A percentile compares a stretch with the other conserved stretches of the same genome.
These are phyloP conservation scores for Rhagologus leucostigma DNA, from an alignment of 2,113 vertebrate species.

Conservation along the genomic window DNA sequence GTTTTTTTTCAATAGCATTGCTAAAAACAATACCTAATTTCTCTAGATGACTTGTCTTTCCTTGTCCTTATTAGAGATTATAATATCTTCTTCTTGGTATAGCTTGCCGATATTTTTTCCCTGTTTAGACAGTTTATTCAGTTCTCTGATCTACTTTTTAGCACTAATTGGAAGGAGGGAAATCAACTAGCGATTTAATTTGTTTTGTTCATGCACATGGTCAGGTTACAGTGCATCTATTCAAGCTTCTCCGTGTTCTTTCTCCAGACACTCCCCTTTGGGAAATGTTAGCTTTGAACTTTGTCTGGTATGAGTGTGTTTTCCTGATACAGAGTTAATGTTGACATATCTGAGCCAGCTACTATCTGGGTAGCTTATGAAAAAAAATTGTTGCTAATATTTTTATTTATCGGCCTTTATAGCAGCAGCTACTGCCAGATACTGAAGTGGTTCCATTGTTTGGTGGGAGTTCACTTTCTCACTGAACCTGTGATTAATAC, in stretches of 20 bases:
- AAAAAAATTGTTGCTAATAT: not conserved
- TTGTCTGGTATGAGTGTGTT: not conserved
- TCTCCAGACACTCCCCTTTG: not conserved
- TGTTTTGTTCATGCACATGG: not conserved
- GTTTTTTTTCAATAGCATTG: accelerated
- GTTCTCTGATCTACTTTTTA: not conserved
- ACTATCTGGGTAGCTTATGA: not conserved
- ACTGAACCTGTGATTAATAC: not conserved
- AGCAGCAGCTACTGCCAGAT: not conserved
- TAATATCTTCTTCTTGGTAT: not conserved
- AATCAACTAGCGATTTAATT: not conserved
- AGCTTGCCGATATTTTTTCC: not conserved
- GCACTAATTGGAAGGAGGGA: not conserved
- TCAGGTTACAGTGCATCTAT: not conserved
- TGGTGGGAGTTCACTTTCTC: not conserved
- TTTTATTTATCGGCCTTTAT: not conserved
- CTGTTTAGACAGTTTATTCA: not conserved
- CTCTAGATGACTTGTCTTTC: not conserved
- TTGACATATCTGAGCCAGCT: not conserved
- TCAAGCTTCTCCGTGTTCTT: not conserved
- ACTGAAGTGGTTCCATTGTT: not conserved
- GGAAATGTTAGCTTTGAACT: not conserved
- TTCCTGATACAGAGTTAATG: not conserved
- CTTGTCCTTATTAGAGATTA: not conserved
- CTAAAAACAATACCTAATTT: not conserved